Evolutionary conservation across 1,140 invertebrate genomes (phyloP).

Genomic region (Pseudomyrmex cubaensis): DNA sequence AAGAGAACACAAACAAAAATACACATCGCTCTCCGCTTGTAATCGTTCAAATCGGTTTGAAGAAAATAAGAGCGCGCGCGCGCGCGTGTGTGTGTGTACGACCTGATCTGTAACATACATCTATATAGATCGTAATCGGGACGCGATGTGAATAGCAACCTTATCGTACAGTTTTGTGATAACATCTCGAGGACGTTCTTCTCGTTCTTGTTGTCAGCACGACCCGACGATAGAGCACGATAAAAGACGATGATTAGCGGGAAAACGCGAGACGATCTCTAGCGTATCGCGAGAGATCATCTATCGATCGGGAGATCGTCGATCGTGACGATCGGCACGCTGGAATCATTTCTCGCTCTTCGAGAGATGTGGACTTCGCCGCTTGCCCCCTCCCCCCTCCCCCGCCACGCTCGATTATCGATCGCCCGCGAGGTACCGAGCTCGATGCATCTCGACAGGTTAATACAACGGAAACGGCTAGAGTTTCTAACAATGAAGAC

Average conservation of each 20-base stretch:
- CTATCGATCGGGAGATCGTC: conserved; percentile 46
- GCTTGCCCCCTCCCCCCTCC: neutral
- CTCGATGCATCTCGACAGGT: conserved; percentile 4
- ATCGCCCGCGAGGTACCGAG: conserved; percentile 20
- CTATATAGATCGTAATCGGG: conserved; percentile 32
- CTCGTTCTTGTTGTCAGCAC: conserved; percentile 37
- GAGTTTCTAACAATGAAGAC: neutral
- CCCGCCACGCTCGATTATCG: conserved; percentile 28
- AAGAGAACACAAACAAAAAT: neutral
- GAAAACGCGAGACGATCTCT: conserved; percentile 15
- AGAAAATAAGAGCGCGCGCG: neutral
- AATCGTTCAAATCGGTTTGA: neutral
- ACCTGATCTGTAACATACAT: conserved; percentile 16
- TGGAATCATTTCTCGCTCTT: neutral
- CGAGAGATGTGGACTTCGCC: conserved; percentile 7
- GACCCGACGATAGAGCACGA: conserved; percentile 55
- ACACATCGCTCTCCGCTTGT: neutral
- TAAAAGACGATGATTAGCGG: conserved; percentile 70
- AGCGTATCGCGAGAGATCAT: conserved; percentile 60
- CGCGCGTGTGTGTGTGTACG: too few species aligned
- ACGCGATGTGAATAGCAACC: neutral
- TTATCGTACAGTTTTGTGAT: conserved; percentile 24
- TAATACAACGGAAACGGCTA: conserved; percentile 15
- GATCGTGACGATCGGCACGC: conserved; percentile 16
- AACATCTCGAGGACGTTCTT: conserved; percentile 55